Evolutionary conservation across 2,888 invertebrate species (phyloP).

Genomic region (Rutpela maculata): DNA sequence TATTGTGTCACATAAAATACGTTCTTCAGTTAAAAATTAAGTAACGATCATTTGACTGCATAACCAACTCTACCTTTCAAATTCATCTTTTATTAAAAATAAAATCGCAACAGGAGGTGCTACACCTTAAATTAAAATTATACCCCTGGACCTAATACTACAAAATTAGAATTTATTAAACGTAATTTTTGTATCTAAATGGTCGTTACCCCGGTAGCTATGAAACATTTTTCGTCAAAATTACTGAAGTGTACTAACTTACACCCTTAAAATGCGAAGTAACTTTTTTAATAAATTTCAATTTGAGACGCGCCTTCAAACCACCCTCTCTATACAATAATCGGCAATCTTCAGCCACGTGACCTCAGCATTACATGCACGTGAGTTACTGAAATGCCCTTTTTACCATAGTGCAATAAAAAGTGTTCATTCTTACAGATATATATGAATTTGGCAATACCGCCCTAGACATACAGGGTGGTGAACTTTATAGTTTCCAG

Average conservation of each 20-base stretch:
- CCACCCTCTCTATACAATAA: slow-evolving; percentile 49
- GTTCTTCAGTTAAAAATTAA: not conserved
- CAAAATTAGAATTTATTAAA: slow-evolving; percentile 40
- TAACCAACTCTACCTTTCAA: not conserved
- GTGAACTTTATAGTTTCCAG: too few species aligned
- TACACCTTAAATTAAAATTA: slow-evolving; percentile 19
- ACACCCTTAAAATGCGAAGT: slow-evolving; percentile 50
- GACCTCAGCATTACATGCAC: slow-evolving; percentile 58
- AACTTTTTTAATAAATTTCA: slow-evolving; percentile 64
- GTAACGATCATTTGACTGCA: not conserved
- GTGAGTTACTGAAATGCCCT: slow-evolving; percentile 58
- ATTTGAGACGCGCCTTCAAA: slow-evolving; percentile 55
- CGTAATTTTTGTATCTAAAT: slow-evolving; percentile 27
- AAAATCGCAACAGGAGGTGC: not conserved
- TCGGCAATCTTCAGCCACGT: slow-evolving; percentile 59
- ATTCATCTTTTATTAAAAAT: not conserved
- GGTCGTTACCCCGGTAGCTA: slow-evolving; percentile 27
- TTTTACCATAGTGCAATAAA: slow-evolving; percentile 59
- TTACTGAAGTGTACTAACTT: slow-evolving; percentile 50
- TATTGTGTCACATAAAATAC: not conserved
- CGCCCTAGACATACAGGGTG: not conserved
- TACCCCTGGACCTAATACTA: slow-evolving; percentile 21
- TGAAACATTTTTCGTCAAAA: slow-evolving; percentile 40
- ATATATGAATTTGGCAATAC: slow-evolving; percentile 20
- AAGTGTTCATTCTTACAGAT: slow-evolving; percentile 59